Base-by-base conservation (phyloP, 2,888 invertebrate species). In the Lithodes maja region DNA sequence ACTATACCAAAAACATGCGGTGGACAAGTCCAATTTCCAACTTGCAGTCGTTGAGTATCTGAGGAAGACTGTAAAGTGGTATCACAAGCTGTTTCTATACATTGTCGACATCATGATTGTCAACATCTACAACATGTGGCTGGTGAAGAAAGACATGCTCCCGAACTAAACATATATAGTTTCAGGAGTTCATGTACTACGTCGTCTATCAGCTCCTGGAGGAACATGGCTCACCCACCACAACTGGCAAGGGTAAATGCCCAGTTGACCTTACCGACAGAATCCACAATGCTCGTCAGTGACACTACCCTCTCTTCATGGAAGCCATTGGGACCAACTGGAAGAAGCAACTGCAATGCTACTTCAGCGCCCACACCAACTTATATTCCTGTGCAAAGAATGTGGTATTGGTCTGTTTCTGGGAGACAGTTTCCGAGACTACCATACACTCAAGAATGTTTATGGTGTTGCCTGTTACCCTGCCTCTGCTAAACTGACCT, bases 341-440 rank as follows among this genome's bases (percentile, higher is more conserved):
- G 7, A 17, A 33, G 33, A 33, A 33, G 33, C 33, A 33, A 33
- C 33, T 33, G 0, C 33, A 33, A 33, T 78, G 78, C 78, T 53
- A 53, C 2, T 12, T 78, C 2, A 53, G 78, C 53, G 53, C 50
- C 9, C 52, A 52, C 49, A 78, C 78, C 12, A 15, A 12, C 12
- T 9, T 3, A 53, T 53, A 53, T 15, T 1, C 52, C 53, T 61
- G 33, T 81, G 81, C 61, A 61, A 68, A 12, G 81, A 2, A 12
- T 81, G 81, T 50, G 61, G 61, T 17, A 7, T 61, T 81, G 81
- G 55, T 2, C 33, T 81, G 81, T 81, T 55, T 53, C 2, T 81
- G 3, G 81, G 61, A 17, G 81, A 81, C 7, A 61, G 81, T 15
- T 81, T 78, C 53, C 50, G 33, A 0, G 33, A 33, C 33, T 33